Percentiles rank a stretch among this genome's conserved stretches.
These are phyloP conservation scores for Amazona vittata DNA, from an alignment of 2,113 vertebrate genomes.

Conservation along the genomic window DNA sequence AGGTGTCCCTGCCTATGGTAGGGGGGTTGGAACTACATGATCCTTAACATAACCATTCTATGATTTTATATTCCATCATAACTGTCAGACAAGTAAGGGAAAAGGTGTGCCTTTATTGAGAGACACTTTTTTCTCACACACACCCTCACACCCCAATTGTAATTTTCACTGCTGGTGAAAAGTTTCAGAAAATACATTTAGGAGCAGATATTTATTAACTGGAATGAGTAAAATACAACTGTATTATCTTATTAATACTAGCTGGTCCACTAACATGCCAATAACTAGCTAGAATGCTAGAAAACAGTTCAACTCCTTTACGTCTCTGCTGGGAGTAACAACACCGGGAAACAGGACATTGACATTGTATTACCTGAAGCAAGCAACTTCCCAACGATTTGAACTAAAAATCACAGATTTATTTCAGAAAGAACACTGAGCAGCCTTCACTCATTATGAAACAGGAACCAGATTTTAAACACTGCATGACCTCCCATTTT, in stretches of 20 bases:
- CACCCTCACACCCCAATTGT: not conserved
- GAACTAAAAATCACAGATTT: not conserved
- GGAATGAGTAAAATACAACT: not conserved
- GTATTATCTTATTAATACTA: not conserved
- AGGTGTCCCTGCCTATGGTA: not conserved
- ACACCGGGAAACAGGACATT: not conserved
- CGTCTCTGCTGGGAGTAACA: not conserved
- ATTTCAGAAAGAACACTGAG: not conserved
- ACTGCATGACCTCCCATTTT: not conserved
- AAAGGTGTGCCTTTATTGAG: not conserved
- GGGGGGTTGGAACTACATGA: not conserved
- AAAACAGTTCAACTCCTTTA: not conserved
- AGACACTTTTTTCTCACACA: not conserved
- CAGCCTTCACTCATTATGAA: not conserved
- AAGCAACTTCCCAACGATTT: not conserved
- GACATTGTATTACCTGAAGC: not conserved
- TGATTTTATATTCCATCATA: conserved; percentile 15
- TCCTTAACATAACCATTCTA: not conserved
- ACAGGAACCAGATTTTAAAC: not conserved
- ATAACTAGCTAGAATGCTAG: not conserved
- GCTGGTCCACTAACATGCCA: not conserved
- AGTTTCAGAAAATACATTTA: conserved; percentile 5
- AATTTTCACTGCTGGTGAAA: conserved; percentile 51
- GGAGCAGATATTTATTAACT: not conserved
- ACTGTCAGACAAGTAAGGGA: not conserved